Conservation (phyloP, 2,888 invertebrate genomes). For the Nysson spinosus region DNA sequence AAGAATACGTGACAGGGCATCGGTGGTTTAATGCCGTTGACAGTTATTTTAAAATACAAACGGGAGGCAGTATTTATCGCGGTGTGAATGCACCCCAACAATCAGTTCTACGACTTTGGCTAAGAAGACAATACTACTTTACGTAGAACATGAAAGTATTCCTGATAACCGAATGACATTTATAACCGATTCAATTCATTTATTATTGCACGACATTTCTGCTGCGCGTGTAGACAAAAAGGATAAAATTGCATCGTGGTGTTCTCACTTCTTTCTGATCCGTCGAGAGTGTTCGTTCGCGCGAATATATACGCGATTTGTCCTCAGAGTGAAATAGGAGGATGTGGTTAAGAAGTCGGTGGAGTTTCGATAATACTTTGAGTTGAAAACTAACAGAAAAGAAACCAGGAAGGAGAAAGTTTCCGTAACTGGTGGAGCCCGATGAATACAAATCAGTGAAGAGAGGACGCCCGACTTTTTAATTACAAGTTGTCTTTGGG, state of each 20-base stretch:
- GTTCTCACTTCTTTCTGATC: background rate
- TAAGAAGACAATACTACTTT: conserved; percentile 14
- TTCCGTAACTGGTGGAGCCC: conserved; percentile 12
- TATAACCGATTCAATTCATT: conserved; percentile 47
- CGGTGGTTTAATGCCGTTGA: conserved; percentile 7
- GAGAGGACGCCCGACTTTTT: conserved; percentile 43
- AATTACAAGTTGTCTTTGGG: conserved; percentile 39
- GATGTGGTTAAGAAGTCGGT: background rate
- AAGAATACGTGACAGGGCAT: too few relatives aligned
- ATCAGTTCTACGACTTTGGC: conserved; percentile 14
- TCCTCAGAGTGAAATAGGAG: conserved; percentile 8
- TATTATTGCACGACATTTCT: conserved; percentile 38
- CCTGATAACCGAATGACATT: conserved; percentile 55
- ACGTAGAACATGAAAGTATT: background rate
- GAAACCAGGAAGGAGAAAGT: conserved; percentile 16
- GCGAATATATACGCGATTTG: conserved; percentile 18
- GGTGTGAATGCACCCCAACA: conserved; percentile 11
- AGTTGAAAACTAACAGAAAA: too few relatives aligned
- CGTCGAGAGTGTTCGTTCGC: background rate
- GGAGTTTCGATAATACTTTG: conserved; percentile 34
- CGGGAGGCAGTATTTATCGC: conserved; percentile 34
- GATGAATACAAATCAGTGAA: conserved; percentile 60
- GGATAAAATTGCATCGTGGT: background rate
- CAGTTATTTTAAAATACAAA: background rate
- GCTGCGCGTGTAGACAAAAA: background rate